Base-by-base conservation (phyloP, 30 jellyfish, hydroid and myxozoan species). In the Rhopilema esculentum region DNA sequence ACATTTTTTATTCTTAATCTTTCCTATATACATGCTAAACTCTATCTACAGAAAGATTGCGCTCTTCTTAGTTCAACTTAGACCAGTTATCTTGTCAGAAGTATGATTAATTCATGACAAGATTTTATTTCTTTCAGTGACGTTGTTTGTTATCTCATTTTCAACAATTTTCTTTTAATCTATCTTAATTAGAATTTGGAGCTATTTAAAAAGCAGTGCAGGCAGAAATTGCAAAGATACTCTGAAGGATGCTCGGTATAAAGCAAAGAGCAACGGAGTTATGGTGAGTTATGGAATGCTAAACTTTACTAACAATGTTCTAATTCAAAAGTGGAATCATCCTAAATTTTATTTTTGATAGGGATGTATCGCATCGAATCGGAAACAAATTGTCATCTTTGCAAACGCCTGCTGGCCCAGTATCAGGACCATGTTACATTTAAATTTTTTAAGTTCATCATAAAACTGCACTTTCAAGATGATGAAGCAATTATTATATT, bases 21-120 rank as follows among this genome's bases (percentile, higher is more conserved):
- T 78, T 78, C 88, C 88, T 78, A 57, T 27, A 78, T 17, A 61
- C 69, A 61, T 78, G 88, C 79, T 78, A 78, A 40, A 78, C 69
- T 26, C 88, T 29, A 78, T 78, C 69, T 78, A 16, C 66, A 24
- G 16, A 49, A 49, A 49, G 68, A 78, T 78, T 69, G n/a, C 78
- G 31, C 66, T 63, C 49, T 27, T 78, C 78, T 49, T 66, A 57
- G 66, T 67, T 17, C 40, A 25, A 48, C 78, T 29, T 18, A 57
- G 88, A 7, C 69, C 22, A 52, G 77, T 78, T 66, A 61, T 62
- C 77, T 78, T 66, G 77, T 78, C 88, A 78, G 71, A 57, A 64
- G 22, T 61, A 29, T 63, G 33, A 78, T 78, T 63, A 61, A 33
- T 27, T 78, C 66, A 78, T 63, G 79, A 21, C 75, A 21, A 77